Evolutionary conservation across 1,140 invertebrate genomes (phyloP), one percentile per base, ranked within the genome.

Genomic region (Dolichoris vasculosae): DNA sequence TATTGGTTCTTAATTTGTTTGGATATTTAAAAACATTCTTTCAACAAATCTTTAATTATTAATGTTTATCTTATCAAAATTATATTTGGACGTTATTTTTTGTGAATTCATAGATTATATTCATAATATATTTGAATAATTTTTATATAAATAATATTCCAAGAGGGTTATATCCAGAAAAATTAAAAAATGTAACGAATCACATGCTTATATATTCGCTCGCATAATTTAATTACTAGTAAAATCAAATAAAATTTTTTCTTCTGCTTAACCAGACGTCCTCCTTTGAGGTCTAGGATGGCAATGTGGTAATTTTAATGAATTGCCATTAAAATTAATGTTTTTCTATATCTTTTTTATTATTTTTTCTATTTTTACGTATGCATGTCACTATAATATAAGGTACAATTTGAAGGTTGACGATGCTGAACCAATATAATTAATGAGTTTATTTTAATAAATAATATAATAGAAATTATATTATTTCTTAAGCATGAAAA

Each of bases 261-360:
- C 91, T 93, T 92, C 90, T 93, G 92, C 92, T 93, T 92, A 90
- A 92, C 91, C 92, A 97, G 96, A 95, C 96, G 96, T 95, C 96
- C 96, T 92, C 96, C 96, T 93, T 95, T 97, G 92, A 96, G 96
- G 95, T 96, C 97, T 95, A 96, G 97, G 96, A 97, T 97, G 94
- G 96, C 96, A 95, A 96, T 97, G 95, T 97, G 97, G 97, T 97
- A 97, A 97, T 95, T 94, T 69, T 69, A 69, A 69, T 91, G 89
- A 35, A 86, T 91, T 88, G 82, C 87, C 75, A 87, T 87, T 87
- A 73, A 69, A 88, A 87, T 89, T 85, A 87, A 86, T 84, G 63
- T 84, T 88, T 48, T 46, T 20, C 43, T 23, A 71, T 46, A 38
- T 76, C 13, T 69, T 23, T 26, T 67, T 46, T 81, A 46, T 75